Base-by-base conservation (phyloP, 1,140 invertebrate genomes). In the Ostrea denselamellosa region DNA sequence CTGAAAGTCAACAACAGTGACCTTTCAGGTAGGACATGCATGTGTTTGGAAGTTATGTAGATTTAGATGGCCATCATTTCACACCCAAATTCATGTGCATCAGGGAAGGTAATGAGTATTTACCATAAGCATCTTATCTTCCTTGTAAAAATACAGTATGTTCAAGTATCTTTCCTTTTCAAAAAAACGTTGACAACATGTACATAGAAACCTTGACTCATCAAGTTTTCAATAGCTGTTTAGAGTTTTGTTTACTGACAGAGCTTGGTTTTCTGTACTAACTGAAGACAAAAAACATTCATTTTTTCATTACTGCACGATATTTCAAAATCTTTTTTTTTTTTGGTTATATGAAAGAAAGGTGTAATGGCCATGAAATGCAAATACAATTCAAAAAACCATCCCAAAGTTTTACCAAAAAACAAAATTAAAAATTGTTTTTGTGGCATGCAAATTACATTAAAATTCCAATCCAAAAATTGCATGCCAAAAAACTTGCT, bases 1-100 rank as follows among this genome's bases (percentile, higher is more conserved):
- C 90, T 96, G 25, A 96, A 96, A 90, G 90, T 95, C 44, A 88
- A 91, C 90, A 94, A 92, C 90, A 91, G 90, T 83, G 93, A 94
- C 58, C 28, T 95, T 14, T 92, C 94, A 94, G 94, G 95, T 95
- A 93, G 91, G 94, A 86, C 53, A 54, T 19, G 19, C 56, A 84
- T 68, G 85, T 28, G 68, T 56, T 86, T 82, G 68, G 17, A 82
- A 82, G 85, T 86, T 10, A 28, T 82, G 82, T 83, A 83, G 44
- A 52, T 53, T 19, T 54, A 83, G 44, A 34, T 83, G 82, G 44
- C 82, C 68, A 77, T 71, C 85, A 86, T 56, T 86, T 86, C 85
- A 86, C 85, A 83, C 82, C 56, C 86, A 83, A 28, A 58, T 83
- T 84, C 81, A 83, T 22, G 25, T 10, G 25, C n/a, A 22, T 62